Conservation (phyloP, 2,797 vertebrate genomes). For the Epinephelus awoara region DNA sequence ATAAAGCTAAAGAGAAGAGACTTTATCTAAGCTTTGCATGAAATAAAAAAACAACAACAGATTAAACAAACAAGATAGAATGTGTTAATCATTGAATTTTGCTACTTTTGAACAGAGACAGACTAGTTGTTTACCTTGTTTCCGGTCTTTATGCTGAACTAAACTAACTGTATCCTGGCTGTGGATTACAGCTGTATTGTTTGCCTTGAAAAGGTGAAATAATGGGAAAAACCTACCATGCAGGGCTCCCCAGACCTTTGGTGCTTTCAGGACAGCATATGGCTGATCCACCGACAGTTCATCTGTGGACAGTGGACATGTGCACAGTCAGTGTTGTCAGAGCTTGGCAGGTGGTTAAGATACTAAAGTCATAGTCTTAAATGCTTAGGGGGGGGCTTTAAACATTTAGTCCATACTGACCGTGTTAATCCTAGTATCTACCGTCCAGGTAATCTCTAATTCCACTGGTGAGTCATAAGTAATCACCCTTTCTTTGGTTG, state of each 20-base stretch:
- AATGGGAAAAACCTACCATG: slow-evolving; percentile 84
- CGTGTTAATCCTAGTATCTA: slow-evolving; percentile 17
- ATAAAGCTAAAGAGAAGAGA: background rate
- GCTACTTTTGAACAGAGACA: too few relatives aligned
- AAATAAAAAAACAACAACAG: too few relatives aligned
- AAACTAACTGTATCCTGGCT: background rate
- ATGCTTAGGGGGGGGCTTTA: slow-evolving; percentile 4
- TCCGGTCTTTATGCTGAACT: too few relatives aligned
- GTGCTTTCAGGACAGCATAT: slow-evolving; percentile 88
- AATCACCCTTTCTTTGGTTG: background rate
- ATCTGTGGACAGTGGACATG: slow-evolving; percentile 81
- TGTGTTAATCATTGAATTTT: too few relatives aligned
- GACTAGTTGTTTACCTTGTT: too few relatives aligned
- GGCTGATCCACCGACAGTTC: slow-evolving; percentile 85
- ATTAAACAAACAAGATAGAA: too few relatives aligned
- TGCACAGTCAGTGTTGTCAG: background rate
- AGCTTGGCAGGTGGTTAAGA: background rate
- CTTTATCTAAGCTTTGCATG: background rate
- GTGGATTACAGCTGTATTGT: background rate
- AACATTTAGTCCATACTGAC: slow-evolving; percentile 17
- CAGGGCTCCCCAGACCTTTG: slow-evolving; percentile 94
- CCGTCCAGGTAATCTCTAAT: slow-evolving; percentile 24
- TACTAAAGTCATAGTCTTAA: slow-evolving; percentile 10
- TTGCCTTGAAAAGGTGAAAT: background rate
- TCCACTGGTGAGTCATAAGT: background rate